Evolutionary conservation across 2,888 invertebrate species (phyloP), one percentile per base, ranked within the genome.

Genomic region (Drosophila imparisetae): DNA sequence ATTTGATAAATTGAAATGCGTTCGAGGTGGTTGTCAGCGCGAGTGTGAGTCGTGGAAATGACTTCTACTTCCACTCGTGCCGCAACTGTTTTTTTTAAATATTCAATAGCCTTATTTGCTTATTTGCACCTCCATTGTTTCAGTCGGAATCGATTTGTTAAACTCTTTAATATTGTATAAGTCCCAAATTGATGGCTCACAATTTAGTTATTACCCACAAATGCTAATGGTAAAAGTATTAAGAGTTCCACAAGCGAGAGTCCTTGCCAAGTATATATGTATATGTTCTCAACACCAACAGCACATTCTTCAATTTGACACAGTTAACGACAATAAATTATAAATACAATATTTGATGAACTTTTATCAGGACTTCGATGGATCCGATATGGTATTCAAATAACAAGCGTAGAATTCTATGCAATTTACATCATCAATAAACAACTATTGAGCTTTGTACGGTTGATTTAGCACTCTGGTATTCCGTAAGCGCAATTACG

Each of bases 1-100:
- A 83, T 89, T 83, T 75, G 57, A 75, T 60, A 71, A 82, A 88
- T 85, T 85, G 60, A 72, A 68, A 45, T 73, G 57, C 67, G 62
- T 72, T 34, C 34, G 24, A 27, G 50, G 24, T 24, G 21, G 21
- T 21, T 21, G 13, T 45, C 10, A n/a, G 4, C 4, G 21, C 2
- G 7, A 21, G 42, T 32, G 27, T n/a, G 38, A 13, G 53, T n/a
- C 49, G 21, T 21, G 66, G 32, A 34, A 68, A 66, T 63, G 66
- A 62, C 69, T 70, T 49, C 30, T 50, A 38, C 18, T 32, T 27
- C 61, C 15, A 4, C 6, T 42, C 40, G 40, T 21, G 21, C 40
- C n/a, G 1, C n/a, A n/a, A 5, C 40, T 21, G 2, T 27, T 18
- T 21, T 27, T 54, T 76, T 54, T 58, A 54, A 71, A 62, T 73